Evolutionary conservation across 2,888 invertebrate species (phyloP), one percentile per base, ranked within the genome.

Genomic region (Drosophila maculinotata): DNA sequence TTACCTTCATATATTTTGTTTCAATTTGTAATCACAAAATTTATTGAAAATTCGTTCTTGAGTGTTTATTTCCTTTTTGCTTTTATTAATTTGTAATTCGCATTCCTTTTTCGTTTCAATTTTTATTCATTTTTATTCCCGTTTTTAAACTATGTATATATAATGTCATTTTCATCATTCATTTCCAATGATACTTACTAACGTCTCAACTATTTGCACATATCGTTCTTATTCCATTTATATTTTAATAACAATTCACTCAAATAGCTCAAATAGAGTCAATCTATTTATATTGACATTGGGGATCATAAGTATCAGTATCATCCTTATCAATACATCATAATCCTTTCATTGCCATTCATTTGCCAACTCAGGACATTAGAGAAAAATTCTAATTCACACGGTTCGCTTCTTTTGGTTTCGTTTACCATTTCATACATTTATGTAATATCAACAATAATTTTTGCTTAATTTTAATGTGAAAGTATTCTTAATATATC

Each of bases 321-420:
- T 69, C 35, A 54, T 75, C 49, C 66, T 75, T 67, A 62, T 71
- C 56, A 70, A 66, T 70, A 66, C 64, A 64, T 64, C 64, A 52
- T 56, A 52, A 58, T 53, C 45, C 52, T 39, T 53, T 56, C 75
- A 62, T 69, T 63, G 36, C 69, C 74, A 68, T 58, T 57, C 48
- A 74, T 63, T 68, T 49, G 56, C 52, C 68, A 74, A 81, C 80
- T 71, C 84, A 51, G 58, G 59, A 76, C 74, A 86, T 83, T 83
- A 84, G 85, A 84, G 79, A 87, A 84, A 84, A 84, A 87, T 87
- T 87, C 83, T 84, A 87, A 84, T 84, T 76, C 81, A 76, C 64
- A 64, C 70, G 71, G 52, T 49, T 69, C 73, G 41, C 53, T 31
- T 69, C 59, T 48, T 71, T 72, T 75, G 51, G 41, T 63, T 62